phyloP scores from a whole-genome alignment of 2,113 vertebrate species.

The Laticauda colubrina region DNA sequence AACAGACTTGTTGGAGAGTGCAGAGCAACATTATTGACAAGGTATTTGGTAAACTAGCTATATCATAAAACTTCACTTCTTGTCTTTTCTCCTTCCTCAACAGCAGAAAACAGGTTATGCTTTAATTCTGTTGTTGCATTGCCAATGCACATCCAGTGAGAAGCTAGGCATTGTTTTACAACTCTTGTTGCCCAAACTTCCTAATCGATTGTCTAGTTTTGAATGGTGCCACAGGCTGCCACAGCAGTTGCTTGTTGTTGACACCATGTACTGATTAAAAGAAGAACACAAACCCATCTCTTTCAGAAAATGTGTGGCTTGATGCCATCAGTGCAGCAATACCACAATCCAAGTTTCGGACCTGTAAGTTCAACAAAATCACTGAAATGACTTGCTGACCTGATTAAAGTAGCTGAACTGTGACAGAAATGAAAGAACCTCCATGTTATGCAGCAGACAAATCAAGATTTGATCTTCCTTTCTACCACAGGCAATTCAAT shows the following conservation, averaged over 20 bases:
- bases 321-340: conserved; percentile 6
- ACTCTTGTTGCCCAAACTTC: not conserved
- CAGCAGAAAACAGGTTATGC: not conserved
- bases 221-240: not conserved
- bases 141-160: not conserved
- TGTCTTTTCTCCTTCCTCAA: not conserved
- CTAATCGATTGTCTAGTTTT: not conserved
- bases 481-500: not conserved
- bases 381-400: conserved; percentile 22
- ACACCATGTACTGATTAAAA: not conserved
- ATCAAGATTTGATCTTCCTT: conserved; percentile 23
- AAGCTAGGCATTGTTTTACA: not conserved
- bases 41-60: not conserved
- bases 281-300: not conserved
- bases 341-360: not conserved
- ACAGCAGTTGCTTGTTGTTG: not conserved
- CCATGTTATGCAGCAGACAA: conserved; percentile 11
- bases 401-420: conserved; percentile 25
- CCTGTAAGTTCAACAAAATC: conserved; percentile 1
- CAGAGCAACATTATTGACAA: not conserved
- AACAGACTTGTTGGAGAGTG: not conserved
- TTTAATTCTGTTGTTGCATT: not conserved
- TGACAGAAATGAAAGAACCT: conserved; percentile 8
- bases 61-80: not conserved
- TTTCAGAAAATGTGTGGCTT: not conserved